Evolutionary conservation across 2,888 invertebrate genomes (phyloP).

Genomic region (Itoplectis maculator): DNA sequence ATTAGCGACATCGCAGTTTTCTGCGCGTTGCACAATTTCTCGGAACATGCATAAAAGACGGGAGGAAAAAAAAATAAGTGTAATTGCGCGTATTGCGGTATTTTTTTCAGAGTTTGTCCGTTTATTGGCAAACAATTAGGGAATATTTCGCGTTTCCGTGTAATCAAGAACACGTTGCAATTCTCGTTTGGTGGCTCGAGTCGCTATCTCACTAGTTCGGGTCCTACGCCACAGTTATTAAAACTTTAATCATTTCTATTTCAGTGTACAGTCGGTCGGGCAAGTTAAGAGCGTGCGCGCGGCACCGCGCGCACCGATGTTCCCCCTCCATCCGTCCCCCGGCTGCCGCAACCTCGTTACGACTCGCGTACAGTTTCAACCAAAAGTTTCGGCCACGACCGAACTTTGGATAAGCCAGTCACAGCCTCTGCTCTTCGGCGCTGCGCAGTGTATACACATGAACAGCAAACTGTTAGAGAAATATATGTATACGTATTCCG

Average conservation of each 20-base stretch:
- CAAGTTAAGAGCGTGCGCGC: constrained; percentile 63
- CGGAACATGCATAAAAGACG: background rate
- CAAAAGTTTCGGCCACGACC: constrained; percentile 33
- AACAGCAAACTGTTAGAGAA: background rate
- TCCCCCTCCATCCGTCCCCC: constrained; percentile 1
- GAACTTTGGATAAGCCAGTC: constrained; percentile 45
- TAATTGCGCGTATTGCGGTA: constrained; percentile 2
- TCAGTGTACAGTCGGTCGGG: constrained; percentile 73
- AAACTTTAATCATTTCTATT: constrained; percentile 81
- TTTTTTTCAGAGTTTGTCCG: background rate
- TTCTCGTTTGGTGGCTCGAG: constrained; percentile 14
- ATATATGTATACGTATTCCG: background rate
- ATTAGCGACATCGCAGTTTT: no score
- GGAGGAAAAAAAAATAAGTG: background rate
- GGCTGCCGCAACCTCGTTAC: constrained; percentile 64
- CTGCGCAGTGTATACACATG: background rate
- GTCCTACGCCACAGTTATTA: constrained; percentile 74
- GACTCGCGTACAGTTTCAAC: constrained; percentile 56
- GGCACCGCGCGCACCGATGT: constrained; percentile 31
- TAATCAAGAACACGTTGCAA: constrained; percentile 55
- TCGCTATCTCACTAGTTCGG: constrained; percentile 38
- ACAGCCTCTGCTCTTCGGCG: constrained; percentile 2
- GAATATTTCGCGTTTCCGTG: constrained; percentile 45
- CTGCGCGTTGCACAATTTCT: background rate
- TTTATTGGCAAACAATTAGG: constrained; percentile 50